Conservation (phyloP, 2,888 invertebrate genomes). For the Dioctria linearis region DNA sequence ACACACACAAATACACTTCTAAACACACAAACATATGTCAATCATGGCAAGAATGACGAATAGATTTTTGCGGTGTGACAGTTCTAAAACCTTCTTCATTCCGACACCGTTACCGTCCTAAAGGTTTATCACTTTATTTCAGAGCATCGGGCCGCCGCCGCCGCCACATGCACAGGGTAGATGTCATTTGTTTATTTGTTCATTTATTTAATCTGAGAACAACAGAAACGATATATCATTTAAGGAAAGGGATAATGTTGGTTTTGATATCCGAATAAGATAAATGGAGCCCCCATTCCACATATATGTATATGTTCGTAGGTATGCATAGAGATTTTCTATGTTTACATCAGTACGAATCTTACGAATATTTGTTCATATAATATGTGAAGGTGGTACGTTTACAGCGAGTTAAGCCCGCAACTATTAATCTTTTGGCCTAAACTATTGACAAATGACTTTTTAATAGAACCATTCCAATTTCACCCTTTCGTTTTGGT, state of each 20-base stretch:
- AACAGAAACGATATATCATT: slow-evolving; percentile 53
- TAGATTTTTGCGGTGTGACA: slow-evolving; percentile 43
- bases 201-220: slow-evolving; percentile 51
- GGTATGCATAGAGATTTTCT: slow-evolving; percentile 9
- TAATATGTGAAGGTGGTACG: slow-evolving; percentile 4
- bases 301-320: background rate
- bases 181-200: slow-evolving; percentile 53
- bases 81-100: slow-evolving; percentile 14
- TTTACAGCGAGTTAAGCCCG: background rate
- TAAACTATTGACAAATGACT: slow-evolving; percentile 51
- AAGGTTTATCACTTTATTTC: slow-evolving; percentile 3
- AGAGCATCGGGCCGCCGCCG: too few relatives aligned
- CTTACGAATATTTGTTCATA: background rate
- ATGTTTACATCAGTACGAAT: slow-evolving; percentile 11
- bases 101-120: background rate
- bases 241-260: slow-evolving; percentile 52
- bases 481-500: slow-evolving; percentile 38
- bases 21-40: slow-evolving; percentile 16
- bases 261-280: slow-evolving; percentile 52
- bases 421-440: slow-evolving; percentile 50
- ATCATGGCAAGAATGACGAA: slow-evolving; percentile 40
- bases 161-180: slow-evolving; percentile 25
- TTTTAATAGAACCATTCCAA: slow-evolving; percentile 45
- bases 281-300: slow-evolving; percentile 37
- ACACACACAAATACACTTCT: too few relatives aligned